Evolutionary conservation across 2,888 invertebrate genomes (phyloP).

Genomic region (Apamea anceps): DNA sequence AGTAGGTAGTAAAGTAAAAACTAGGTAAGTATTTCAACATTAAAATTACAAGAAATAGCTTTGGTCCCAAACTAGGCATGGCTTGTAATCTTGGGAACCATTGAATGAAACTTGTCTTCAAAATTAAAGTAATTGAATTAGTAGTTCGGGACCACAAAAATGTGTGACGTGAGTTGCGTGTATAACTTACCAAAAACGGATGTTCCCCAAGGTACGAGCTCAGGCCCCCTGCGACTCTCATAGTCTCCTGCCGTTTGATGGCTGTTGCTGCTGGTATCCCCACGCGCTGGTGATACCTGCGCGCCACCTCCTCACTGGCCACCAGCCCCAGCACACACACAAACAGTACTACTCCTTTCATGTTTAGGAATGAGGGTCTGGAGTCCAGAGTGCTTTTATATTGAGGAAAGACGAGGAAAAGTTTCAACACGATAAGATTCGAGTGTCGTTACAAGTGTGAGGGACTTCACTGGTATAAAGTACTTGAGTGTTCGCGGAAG

Average conservation of each 20-base stretch:
- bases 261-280: constrained; percentile 44
- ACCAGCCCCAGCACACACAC: constrained; percentile 20
- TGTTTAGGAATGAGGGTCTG: constrained; percentile 8
- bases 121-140: neutral
- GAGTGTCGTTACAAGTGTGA: constrained; percentile 14
- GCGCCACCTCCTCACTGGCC: constrained; percentile 21
- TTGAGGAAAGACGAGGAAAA: neutral
- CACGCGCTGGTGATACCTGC: constrained; percentile 40
- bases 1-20: neutral
- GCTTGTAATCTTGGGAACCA: neutral
- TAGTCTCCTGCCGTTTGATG: constrained; percentile 26
- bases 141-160: neutral
- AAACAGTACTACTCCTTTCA: constrained; percentile 25
- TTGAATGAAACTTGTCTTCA: neutral
- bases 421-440: constrained; percentile 5
- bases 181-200: constrained; percentile 44
- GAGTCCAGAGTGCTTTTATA: constrained; percentile 7
- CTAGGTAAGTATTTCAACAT: neutral
- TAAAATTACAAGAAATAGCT: neutral
- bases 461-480: neutral
- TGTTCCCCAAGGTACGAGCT: constrained; percentile 37
- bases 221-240: constrained; percentile 26
- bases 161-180: neutral
- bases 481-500: neutral
- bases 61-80: neutral